A percentile compares a stretch with the other conserved stretches of the same genome.
phyloP scores from a whole-genome alignment of 2,888 invertebrate genomes.

The Eudasyphora cyanicolor region DNA sequence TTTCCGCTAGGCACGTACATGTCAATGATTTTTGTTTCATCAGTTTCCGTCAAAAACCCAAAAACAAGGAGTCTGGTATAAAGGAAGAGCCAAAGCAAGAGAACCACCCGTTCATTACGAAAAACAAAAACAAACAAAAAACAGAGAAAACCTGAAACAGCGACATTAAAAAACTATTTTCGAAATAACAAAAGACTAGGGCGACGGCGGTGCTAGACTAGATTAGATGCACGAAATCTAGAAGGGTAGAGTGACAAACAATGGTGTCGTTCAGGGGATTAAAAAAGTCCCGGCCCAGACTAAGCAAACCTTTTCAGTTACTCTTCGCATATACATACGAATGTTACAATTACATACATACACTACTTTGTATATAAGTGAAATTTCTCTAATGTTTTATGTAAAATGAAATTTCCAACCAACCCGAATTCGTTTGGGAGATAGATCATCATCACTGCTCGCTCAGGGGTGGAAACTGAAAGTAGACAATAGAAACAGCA shows the following conservation, averaged over 20 bases:
- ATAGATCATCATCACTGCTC: no score
- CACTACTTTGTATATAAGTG: background rate
- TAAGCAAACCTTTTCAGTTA: constrained; percentile 16
- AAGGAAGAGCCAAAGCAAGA: no score
- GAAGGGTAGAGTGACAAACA: constrained; percentile 56
- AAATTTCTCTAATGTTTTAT: background rate
- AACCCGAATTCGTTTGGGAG: constrained; percentile 19
- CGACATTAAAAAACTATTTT: constrained; percentile 63
- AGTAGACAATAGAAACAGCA: constrained; percentile 10
- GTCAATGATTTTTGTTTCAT: constrained; percentile 51
- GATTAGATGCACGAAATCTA: constrained; percentile 18
- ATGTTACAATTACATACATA: constrained; percentile 1
- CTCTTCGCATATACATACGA: background rate
- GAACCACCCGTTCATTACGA: background rate
- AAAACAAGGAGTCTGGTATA: constrained; percentile 32
- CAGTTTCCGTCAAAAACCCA: background rate
- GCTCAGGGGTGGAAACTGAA: constrained; percentile 15
- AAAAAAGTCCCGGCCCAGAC: constrained; percentile 36
- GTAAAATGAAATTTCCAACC: constrained; percentile 33
- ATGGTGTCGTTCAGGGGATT: constrained; percentile 59
- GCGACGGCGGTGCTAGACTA: constrained; percentile 52
- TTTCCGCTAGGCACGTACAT: constrained; percentile 56
- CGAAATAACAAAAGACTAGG: constrained; percentile 8
- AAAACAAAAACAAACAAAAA: constrained; percentile 37
- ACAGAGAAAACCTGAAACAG: constrained; percentile 5